phyloP scores from a whole-genome alignment of 2,113 vertebrate genomes.

The Notiomystis cincta region DNA sequence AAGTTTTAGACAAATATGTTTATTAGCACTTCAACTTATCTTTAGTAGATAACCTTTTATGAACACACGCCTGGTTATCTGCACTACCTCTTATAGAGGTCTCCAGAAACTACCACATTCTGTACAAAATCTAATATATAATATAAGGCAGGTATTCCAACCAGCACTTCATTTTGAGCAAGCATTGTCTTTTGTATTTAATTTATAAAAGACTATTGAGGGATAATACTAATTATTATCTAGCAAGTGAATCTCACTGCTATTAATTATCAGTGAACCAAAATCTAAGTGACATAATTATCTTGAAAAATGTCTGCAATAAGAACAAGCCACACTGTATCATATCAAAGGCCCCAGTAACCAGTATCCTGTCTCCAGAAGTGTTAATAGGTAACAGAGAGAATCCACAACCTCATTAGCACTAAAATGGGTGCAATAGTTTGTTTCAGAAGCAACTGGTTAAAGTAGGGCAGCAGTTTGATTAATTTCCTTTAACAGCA shows the following conservation, averaged over 20 bases:
- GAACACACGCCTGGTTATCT: not conserved
- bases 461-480: not conserved
- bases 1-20: not conserved
- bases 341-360: not conserved
- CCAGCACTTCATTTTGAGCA: not conserved
- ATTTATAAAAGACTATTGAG: not conserved
- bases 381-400: not conserved
- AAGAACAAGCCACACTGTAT: not conserved
- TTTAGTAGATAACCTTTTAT: not conserved
- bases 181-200: not conserved
- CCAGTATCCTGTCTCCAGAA: not conserved
- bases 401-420: not conserved
- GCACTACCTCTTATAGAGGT: not conserved
- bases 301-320: not conserved
- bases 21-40: not conserved
- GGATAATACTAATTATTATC: not conserved
- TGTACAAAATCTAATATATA: not conserved
- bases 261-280: constrained; percentile 15
- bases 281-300: not conserved
- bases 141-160: not conserved
- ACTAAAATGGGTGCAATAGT: not conserved
- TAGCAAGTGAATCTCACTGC: not conserved
- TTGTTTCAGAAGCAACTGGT: not conserved
- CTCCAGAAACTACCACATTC: not conserved
- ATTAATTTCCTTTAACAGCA: not conserved